A percentile compares a stretch with the other conserved stretches of the same genome.
phyloP scores from a whole-genome alignment of 1,140 invertebrate genomes.

The Akabosia matsudoensis region DNA sequence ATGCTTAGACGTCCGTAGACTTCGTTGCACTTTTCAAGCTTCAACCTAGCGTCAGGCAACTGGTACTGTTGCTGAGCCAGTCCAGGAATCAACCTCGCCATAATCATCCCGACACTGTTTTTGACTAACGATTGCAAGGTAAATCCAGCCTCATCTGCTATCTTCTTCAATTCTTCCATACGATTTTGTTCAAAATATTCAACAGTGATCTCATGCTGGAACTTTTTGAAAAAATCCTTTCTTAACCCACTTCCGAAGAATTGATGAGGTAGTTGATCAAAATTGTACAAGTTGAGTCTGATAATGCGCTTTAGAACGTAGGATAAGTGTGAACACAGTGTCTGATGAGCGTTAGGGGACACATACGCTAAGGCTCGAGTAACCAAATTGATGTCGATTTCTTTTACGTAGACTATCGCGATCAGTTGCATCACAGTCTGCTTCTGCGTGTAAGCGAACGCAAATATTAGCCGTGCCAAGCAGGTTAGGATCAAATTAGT shows the following conservation, averaged over 20 bases:
- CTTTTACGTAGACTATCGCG: slow-evolving; percentile 50
- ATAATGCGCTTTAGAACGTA: slow-evolving; percentile 32
- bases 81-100: slow-evolving; percentile 48
- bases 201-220: slow-evolving; percentile 51
- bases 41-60: slow-evolving; percentile 29
- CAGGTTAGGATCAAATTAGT: slow-evolving; percentile 51
- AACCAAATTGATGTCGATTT: slow-evolving; percentile 49
- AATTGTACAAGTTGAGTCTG: neutral
- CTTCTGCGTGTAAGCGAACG: slow-evolving; percentile 51
- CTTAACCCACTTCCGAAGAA: slow-evolving; percentile 42
- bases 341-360: slow-evolving; percentile 43
- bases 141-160: slow-evolving; percentile 49
- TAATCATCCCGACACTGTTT: slow-evolving; percentile 50
- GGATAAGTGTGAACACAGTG: slow-evolving; percentile 38
- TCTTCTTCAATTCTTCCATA: slow-evolving; percentile 42
- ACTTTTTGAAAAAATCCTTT: slow-evolving; percentile 52
- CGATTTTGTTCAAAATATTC: slow-evolving; percentile 50
- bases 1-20: slow-evolving; percentile 39
- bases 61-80: slow-evolving; percentile 19
- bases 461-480: slow-evolving; percentile 51
- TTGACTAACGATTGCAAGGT: slow-evolving; percentile 48
- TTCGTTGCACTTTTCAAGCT: slow-evolving; percentile 44
- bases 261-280: slow-evolving; percentile 34
- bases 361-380: slow-evolving; percentile 48
- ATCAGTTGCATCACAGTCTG: slow-evolving; percentile 52